A percentile compares a stretch with the other conserved stretches of the same genome.
phyloP scores from a whole-genome alignment of 2,113 vertebrate species.

The Poeciliopsis prolifica region DNA sequence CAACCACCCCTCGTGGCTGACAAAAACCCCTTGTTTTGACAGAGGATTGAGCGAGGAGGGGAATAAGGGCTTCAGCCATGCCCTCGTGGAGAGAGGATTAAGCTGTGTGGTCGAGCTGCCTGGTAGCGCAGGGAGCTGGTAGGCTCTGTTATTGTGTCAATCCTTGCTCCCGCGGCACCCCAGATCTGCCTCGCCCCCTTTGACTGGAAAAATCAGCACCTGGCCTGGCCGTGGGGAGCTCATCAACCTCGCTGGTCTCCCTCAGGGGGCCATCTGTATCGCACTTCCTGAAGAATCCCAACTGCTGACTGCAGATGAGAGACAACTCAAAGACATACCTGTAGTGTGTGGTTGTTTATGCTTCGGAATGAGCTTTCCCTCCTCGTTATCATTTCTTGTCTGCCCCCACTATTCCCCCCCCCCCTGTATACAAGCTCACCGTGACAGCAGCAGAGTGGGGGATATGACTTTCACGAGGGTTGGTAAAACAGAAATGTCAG shows the following conservation, averaged over 20 bases:
- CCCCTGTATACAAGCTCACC: constrained; percentile 34
- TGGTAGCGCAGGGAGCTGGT: constrained; percentile 48
- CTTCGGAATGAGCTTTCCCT: constrained; percentile 14
- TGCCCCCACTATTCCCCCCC: neutral
- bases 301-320: constrained; percentile 39
- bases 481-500: constrained; percentile 88
- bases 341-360: constrained; percentile 19
- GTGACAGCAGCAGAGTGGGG: constrained; percentile 63
- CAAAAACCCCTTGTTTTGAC: constrained; percentile 74
- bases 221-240: constrained; percentile 55
- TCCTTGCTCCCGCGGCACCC: constrained; percentile 53
- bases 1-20: constrained; percentile 66
- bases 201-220: constrained; percentile 50
- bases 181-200: constrained; percentile 32
- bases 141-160: constrained; percentile 61
- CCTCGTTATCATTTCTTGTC: constrained; percentile 7
- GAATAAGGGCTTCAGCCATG: constrained; percentile 56
- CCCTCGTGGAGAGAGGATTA: constrained; percentile 59
- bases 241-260: constrained; percentile 47
- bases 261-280: constrained; percentile 19
- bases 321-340: constrained; percentile 48
- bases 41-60: constrained; percentile 52
- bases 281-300: constrained; percentile 24
- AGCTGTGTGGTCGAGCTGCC: constrained; percentile 61
- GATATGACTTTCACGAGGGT: constrained; percentile 78